phyloP scores from a whole-genome alignment of 2,797 vertebrate species.

The Betta splendens region DNA sequence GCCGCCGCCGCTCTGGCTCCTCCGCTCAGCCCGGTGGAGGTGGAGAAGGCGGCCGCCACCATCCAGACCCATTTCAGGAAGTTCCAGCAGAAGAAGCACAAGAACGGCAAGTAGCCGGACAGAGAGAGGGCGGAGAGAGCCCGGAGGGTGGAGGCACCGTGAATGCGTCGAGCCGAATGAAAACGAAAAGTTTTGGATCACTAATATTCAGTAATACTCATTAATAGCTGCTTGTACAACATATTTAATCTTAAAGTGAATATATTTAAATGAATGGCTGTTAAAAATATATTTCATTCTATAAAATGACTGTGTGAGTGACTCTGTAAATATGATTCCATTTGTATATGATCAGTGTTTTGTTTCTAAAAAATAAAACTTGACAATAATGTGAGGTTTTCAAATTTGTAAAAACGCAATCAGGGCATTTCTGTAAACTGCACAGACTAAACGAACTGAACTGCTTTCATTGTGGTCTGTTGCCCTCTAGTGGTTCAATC shows the following conservation, averaged over 20 bases:
- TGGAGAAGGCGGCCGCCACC: slow-evolving; percentile 80
- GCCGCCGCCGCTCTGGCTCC: slow-evolving; percentile 28
- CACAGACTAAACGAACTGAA: no score
- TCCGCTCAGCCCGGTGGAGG: slow-evolving; percentile 65
- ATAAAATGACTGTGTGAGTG: no score
- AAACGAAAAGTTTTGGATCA: no score
- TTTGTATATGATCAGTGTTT: slow-evolving; percentile 38
- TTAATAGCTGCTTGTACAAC: slow-evolving; percentile 18
- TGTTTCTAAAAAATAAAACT: slow-evolving; percentile 20
- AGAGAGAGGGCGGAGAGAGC: background rate
- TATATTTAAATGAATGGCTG: slow-evolving; percentile 37
- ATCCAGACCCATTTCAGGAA: slow-evolving; percentile 87
- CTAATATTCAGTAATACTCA: slow-evolving; percentile 20
- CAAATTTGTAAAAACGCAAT: background rate
- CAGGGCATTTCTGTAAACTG: slow-evolving; percentile 33
- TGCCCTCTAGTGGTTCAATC: slow-evolving; percentile 55
- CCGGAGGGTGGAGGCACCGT: slow-evolving; percentile 14
- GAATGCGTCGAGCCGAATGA: no score
- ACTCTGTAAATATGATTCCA: slow-evolving; percentile 24
- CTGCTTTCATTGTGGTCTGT: slow-evolving; percentile 29
- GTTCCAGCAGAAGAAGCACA: slow-evolving; percentile 87
- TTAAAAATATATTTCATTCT: background rate
- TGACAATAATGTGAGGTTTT: slow-evolving; percentile 11
- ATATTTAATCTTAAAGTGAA: slow-evolving; percentile 26
- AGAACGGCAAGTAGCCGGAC: slow-evolving; percentile 67